phyloP scores from a whole-genome alignment of 2,113 vertebrate genomes.

The Mustelus asterias region DNA sequence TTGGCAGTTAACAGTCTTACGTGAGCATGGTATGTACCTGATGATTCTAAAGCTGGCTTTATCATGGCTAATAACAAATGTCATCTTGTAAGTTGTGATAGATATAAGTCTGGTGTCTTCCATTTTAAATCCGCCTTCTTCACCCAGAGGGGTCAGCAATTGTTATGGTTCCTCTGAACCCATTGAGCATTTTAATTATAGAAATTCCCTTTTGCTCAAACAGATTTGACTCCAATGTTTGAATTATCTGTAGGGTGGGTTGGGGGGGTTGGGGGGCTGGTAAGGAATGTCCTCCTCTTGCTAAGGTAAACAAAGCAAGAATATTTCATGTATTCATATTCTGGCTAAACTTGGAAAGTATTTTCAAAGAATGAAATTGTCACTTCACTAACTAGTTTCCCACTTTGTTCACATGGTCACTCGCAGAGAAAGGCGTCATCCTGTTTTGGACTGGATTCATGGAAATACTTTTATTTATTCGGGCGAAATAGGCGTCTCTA shows the following conservation, averaged over 20 bases:
- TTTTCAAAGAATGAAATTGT: not conserved
- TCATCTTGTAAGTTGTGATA: not conserved
- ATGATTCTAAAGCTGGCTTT: not conserved
- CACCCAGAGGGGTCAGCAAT: not conserved
- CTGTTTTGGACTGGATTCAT: not conserved
- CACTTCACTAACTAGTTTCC: not conserved
- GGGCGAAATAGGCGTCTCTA: too few species aligned
- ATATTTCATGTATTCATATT: not conserved
- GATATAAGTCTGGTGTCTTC: not conserved
- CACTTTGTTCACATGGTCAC: not conserved
- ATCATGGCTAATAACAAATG: not conserved
- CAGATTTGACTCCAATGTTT: not conserved
- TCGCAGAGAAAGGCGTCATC: not conserved
- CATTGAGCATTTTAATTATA: not conserved
- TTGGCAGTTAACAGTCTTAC: not conserved
- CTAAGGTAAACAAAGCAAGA: not conserved
- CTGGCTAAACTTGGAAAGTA: not conserved
- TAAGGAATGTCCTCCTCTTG: not conserved
- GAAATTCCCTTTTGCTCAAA: not conserved
- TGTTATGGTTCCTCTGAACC: not conserved
- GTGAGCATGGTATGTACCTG: not conserved
- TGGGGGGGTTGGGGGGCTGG: too few species aligned
- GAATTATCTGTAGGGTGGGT: not conserved
- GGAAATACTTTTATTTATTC: not conserved
- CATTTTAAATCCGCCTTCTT: not conserved